Evolutionary conservation across 1,140 invertebrate genomes (phyloP).

Genomic region (Aphaenogaster rudis): DNA sequence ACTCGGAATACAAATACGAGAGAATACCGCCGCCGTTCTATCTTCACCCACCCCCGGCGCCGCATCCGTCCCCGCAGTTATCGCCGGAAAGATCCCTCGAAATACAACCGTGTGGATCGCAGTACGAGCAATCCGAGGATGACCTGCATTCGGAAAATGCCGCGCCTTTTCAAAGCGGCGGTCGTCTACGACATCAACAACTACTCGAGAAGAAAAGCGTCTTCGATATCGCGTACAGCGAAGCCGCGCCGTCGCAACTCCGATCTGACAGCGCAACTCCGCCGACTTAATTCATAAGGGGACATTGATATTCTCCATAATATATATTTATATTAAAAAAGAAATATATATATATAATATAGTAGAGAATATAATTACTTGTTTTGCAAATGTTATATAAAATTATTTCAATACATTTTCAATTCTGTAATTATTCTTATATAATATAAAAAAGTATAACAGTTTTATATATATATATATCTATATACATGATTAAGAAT

Average conservation of each 20-base stretch:
- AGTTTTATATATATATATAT: slow-evolving; percentile 42
- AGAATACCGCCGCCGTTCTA: slow-evolving; percentile 89
- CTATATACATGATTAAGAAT: slow-evolving; percentile 12
- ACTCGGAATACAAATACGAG: slow-evolving; percentile 92
- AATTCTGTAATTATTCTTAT: slow-evolving; percentile 6
- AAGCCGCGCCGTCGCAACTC: slow-evolving; percentile 91
- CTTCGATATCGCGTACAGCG: slow-evolving; percentile 97
- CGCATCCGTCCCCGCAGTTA: slow-evolving; percentile 88
- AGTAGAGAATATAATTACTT: background rate
- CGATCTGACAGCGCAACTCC: slow-evolving; percentile 88
- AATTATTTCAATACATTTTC: slow-evolving; percentile 16
- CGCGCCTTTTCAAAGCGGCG: slow-evolving; percentile 88
- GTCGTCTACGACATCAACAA: slow-evolving; percentile 88
- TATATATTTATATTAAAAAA: slow-evolving; percentile 8
- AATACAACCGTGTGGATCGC: slow-evolving; percentile 69
- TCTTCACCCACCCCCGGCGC: slow-evolving; percentile 88
- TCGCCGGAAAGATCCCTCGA: slow-evolving; percentile 81
- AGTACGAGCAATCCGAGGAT: slow-evolving; percentile 86
- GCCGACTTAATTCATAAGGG: slow-evolving; percentile 79
- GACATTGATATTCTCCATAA: background rate
- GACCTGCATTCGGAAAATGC: slow-evolving; percentile 93
- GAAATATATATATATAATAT: background rate
- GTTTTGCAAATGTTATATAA: slow-evolving; percentile 41
- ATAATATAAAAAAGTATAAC: background rate
- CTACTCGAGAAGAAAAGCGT: slow-evolving; percentile 96